Evolutionary conservation across 1,140 invertebrate genomes (phyloP).

Genomic region (Pseudomyrmex gracilis): DNA sequence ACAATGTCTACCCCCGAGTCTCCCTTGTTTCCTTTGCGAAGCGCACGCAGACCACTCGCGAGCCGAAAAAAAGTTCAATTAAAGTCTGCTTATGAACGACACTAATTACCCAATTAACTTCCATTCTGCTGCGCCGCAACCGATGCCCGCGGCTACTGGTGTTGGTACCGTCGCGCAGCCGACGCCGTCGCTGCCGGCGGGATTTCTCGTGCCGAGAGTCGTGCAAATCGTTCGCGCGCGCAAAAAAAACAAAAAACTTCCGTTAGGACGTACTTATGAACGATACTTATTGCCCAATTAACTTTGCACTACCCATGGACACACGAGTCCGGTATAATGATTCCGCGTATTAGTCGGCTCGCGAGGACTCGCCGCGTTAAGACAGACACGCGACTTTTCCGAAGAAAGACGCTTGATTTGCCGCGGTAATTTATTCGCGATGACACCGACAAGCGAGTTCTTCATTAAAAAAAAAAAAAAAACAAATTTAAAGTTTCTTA

Average conservation of each 20-base stretch:
- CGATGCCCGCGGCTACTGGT: constrained; percentile 22
- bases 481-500: neutral
- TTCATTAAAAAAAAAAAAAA: neutral
- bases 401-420: neutral
- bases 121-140: constrained; percentile 52
- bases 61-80: constrained; percentile 42
- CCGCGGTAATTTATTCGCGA: neutral
- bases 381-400: neutral
- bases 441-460: neutral
- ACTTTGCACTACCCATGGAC: constrained; percentile 11
- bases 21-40: constrained; percentile 28
- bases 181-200: neutral
- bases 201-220: constrained; percentile 23
- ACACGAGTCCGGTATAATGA: constrained; percentile 17
- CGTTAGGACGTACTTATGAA: constrained; percentile 46
- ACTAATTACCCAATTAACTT: constrained; percentile 73
- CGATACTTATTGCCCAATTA: constrained; percentile 57
- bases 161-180: constrained; percentile 1
- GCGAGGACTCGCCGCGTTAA: constrained; percentile 7
- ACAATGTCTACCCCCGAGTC: constrained; percentile 7
- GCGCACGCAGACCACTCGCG: constrained; percentile 41
- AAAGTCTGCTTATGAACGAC: constrained; percentile 61
- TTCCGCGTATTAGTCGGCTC: constrained; percentile 11
- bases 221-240: constrained; percentile 31
- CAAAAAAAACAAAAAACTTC: constrained; percentile 45